Evolutionary conservation across 2,888 invertebrate genomes (phyloP), one percentile per base, ranked within the genome.

Genomic region (Lasioglossum figueresi): DNA sequence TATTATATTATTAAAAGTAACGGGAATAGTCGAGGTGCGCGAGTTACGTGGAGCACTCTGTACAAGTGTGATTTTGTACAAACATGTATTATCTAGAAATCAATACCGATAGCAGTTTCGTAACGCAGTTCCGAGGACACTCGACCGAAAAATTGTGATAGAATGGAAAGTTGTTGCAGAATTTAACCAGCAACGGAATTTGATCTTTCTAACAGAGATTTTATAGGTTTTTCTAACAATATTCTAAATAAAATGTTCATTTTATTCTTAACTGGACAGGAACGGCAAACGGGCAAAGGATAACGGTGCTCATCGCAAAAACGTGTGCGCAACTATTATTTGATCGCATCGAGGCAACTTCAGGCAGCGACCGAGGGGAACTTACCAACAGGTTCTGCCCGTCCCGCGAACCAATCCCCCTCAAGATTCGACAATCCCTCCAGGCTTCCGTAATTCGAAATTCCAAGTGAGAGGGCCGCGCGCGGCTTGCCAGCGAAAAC

Each of bases 291-390:
- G 1, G 16, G 14, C 19, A 5, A 48, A 2, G 16, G 5, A 19
- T 19, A 16, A 4, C 5, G 48, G 48, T 48, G 48, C 48, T 48
- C 6, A 70, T 70, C 23, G n/a, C n/a, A n/a, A 40, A 70, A 23
- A 70, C n/a, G 70, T 40, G 40, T 5, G 37, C 40, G 40, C 23
- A 78, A 56, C 68, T n/a, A 66, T 66, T 48, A 76, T 76, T 72
- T 40, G 45, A 16, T 72, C 43, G 37, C 27, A 45, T 66, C 68
- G 79, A 59, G 70, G 3, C 90, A 90, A 90, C 90, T 89, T 89
- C 89, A 88, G 40, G 31, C n/a, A 19, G 63, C 52, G 82, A 48
- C 70, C 40, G 70, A 52, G 52, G 73, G 74, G 48, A 76, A 81
- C 78, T 68, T 23, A 76, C 71, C 81, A 72, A 71, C 73, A 77